Evolutionary conservation across 2,797 vertebrate genomes (phyloP), one percentile per base, ranked within the genome.

Genomic region (Gambelia wislizenii): DNA sequence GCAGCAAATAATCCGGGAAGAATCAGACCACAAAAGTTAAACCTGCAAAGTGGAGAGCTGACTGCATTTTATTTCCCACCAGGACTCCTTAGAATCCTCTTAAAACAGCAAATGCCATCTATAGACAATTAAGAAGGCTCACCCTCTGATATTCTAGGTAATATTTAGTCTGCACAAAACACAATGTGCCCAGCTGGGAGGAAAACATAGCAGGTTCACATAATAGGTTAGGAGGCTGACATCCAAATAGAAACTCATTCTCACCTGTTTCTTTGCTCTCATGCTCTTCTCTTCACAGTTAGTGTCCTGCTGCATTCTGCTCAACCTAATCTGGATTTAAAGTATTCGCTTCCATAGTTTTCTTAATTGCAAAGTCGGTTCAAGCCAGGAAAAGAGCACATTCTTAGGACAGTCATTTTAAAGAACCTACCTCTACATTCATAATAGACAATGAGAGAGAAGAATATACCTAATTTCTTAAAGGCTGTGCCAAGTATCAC

Each of bases 281-380:
- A 69, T 78, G 25, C 18, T 69, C 81, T 78, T 33, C 49, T 86
- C 64, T 56, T 76, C 54, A 59, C 67, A 6, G 13, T 14, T 16
- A 6, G 6, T 8, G 25, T 27, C 97, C 91, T 89, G 95, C 75
- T 74, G 49, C 72, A 85, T 92, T 91, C 87, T 86, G 85, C 90
- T 85, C 89, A 92, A 93, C 83, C 92, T 97, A 97, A 98, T 97
- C 95, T 97, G 97, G 96, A 95, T 97, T 95, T 96, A 93, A 88
- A 93, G 96, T 97, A 96, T 92, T 94, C 87, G 84, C 74, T 93
- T 93, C 94, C 87, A 90, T 49, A 2, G 87, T 59, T 94, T 98
- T 59, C 59, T 70, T 88, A 88, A 83, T 70, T 59, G 16, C 33
- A 25, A 18, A 54, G 20, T 14, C 3, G 72, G 25, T 70, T 70